A percentile compares a stretch with the other conserved stretches of the same genome.
Evolutionary conservation across 2,888 invertebrate genomes (phyloP).

Genomic region (Reticulitermes lucifugus): DNA sequence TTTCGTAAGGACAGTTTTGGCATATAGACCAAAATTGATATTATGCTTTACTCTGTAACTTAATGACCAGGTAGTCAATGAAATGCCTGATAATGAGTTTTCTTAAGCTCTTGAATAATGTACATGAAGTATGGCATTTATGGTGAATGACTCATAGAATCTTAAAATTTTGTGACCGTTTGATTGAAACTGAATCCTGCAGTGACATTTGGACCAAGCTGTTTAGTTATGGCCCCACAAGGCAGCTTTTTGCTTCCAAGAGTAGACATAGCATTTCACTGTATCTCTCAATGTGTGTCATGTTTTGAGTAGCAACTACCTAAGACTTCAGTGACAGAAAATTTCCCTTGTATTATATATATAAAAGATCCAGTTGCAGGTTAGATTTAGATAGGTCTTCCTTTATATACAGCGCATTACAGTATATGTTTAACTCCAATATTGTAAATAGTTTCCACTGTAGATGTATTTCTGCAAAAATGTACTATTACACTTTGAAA

Average conservation of each 20-base stretch:
- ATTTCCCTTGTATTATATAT: conserved; percentile 48
- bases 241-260: conserved; percentile 50
- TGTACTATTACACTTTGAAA: conserved; percentile 52
- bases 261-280: conserved; percentile 47
- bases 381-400: conserved; percentile 53
- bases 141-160: background rate
- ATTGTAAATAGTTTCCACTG: conserved; percentile 53
- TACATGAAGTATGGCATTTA: conserved; percentile 15
- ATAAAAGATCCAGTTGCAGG: conserved; percentile 46
- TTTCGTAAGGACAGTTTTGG: background rate
- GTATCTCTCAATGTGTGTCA: conserved; percentile 41
- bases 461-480: conserved; percentile 54
- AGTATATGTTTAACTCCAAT: conserved; percentile 52
- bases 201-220: conserved; percentile 50
- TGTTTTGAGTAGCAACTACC: conserved; percentile 39
- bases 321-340: conserved; percentile 39
- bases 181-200: conserved; percentile 24
- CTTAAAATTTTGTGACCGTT: background rate
- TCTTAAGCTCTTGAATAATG: background rate
- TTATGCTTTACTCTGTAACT: background rate
- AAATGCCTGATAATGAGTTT: conserved; percentile 7
- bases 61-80: conserved; percentile 4
- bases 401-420: conserved; percentile 52
- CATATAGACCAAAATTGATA: conserved; percentile 3
- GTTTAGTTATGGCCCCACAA: conserved; percentile 41